phyloP scores from a whole-genome alignment of 2,113 vertebrate genomes.

The Gymnogyps californianus region DNA sequence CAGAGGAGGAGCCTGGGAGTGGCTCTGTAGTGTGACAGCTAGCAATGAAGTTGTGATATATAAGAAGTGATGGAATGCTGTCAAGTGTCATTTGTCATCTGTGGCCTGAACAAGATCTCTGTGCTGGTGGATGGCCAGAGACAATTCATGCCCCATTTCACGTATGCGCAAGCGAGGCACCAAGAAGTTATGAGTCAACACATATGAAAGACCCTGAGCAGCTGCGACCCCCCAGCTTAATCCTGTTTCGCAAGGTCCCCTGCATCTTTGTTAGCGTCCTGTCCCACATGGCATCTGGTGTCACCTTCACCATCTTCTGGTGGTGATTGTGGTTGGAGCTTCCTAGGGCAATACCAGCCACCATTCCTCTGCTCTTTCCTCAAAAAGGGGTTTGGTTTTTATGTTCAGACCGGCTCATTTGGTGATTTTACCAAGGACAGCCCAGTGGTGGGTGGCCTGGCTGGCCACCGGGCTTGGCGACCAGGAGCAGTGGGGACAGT shows the following conservation, averaged over 20 bases:
- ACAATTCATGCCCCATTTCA: background rate
- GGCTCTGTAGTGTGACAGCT: background rate
- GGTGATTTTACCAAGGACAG: background rate
- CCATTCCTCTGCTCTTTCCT: background rate
- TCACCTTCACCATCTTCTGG: background rate
- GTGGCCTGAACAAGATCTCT: background rate
- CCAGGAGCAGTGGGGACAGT: background rate
- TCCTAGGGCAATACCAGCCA: background rate
- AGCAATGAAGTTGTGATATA: background rate
- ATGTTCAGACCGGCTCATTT: fast-evolving
- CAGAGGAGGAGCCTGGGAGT: background rate
- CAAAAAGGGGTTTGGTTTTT: background rate
- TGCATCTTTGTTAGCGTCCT: background rate
- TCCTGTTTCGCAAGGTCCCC: background rate
- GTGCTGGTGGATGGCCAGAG: background rate
- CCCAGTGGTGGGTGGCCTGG: background rate
- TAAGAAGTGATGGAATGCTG: background rate
- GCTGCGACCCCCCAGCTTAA: background rate
- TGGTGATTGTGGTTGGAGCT: background rate
- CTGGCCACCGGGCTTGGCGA: background rate
- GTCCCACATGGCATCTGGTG: fast-evolving
- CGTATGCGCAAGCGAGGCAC: background rate
- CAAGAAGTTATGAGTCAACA: background rate
- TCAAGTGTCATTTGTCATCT: background rate
- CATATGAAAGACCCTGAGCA: background rate